phyloP scores from a whole-genome alignment of 2,797 vertebrate genomes.

The Orestias chungarensis region DNA sequence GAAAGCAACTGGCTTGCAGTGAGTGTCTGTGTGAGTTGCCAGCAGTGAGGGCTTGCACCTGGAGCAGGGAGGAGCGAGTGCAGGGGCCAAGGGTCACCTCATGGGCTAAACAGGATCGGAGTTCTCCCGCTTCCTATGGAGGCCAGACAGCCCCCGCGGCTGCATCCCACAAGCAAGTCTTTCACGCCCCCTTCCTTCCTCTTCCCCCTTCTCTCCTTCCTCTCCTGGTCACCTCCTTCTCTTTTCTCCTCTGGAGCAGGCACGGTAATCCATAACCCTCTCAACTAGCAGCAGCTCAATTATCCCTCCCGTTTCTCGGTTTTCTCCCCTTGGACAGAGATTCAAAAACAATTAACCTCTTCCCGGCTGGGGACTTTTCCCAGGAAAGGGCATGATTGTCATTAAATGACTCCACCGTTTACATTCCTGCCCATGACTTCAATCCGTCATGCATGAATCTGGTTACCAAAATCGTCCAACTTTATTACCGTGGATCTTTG shows the following conservation, averaged over 20 bases:
- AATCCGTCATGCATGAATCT: constrained; percentile 70
- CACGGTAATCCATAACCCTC: constrained; percentile 88
- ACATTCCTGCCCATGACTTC: constrained; percentile 75
- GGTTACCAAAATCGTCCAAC: constrained; percentile 66
- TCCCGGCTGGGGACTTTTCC: constrained; percentile 72
- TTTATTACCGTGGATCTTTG: constrained; percentile 55
- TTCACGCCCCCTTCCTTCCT: constrained; percentile 56
- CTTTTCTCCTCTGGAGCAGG: constrained; percentile 60
- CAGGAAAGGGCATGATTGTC: constrained; percentile 65
- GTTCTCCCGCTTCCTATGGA: constrained; percentile 78
- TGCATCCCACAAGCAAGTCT: constrained; percentile 81
- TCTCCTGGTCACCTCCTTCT: constrained; percentile 55
- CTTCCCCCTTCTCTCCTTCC: constrained; percentile 55
- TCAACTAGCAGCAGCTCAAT: constrained; percentile 84
- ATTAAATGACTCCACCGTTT: constrained; percentile 73
- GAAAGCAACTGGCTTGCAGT: constrained; percentile 62
- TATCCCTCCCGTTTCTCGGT: constrained; percentile 76
- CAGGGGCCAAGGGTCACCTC: constrained; percentile 85
- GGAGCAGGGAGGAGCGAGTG: constrained; percentile 81
- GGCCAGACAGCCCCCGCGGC: constrained; percentile 86
- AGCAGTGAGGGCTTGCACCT: constrained; percentile 86
- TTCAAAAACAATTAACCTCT: constrained; percentile 89
- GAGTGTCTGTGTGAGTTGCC: constrained; percentile 66
- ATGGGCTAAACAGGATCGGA: constrained; percentile 84
- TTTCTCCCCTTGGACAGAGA: constrained; percentile 79